Evolutionary conservation across 2,888 invertebrate species (phyloP).

Genomic region (Auanema sp.): DNA sequence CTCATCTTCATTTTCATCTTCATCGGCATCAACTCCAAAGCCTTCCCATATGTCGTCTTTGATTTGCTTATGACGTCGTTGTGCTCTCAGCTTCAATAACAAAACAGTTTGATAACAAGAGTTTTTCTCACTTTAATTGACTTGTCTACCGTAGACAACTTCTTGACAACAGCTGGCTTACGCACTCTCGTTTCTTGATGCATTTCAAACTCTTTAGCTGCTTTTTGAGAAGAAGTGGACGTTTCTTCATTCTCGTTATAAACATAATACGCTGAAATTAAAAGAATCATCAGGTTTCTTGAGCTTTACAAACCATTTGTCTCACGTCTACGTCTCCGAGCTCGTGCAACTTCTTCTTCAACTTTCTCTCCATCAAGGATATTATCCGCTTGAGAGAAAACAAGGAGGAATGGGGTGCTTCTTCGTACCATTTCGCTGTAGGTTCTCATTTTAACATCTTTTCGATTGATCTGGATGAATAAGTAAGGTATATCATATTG

Average conservation of each 20-base stretch:
- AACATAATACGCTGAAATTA: constrained; percentile 15
- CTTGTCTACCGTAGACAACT: background rate
- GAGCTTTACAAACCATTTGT: constrained; percentile 6
- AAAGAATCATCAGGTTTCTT: too few species aligned
- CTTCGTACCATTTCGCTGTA: constrained; percentile 40
- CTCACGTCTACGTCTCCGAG: constrained; percentile 28
- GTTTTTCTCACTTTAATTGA: too few species aligned
- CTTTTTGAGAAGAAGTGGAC: background rate
- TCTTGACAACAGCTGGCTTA: constrained; percentile 4
- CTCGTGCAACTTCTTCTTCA: constrained; percentile 24
- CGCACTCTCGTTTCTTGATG: too few species aligned
- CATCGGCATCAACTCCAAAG: constrained; percentile 30
- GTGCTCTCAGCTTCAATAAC: constrained; percentile 15
- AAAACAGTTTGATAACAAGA: background rate
- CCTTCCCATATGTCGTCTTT: constrained; percentile 39
- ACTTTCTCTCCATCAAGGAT: constrained; percentile 34
- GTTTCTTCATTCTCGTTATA: constrained; percentile 9
- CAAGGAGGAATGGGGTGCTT: constrained; percentile 37
- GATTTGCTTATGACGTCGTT: constrained; percentile 23
- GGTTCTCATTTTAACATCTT: constrained; percentile 37
- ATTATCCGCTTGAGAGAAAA: constrained; percentile 39
- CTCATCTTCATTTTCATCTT: constrained; percentile 19
- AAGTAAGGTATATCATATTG: constrained; percentile 3
- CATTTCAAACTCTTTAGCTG: constrained; percentile 6
- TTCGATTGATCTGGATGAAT: constrained; percentile 28